These are phyloP conservation scores for Phortica variegata DNA, from an alignment of 1,140 invertebrate species.

Conservation along the genomic window DNA sequence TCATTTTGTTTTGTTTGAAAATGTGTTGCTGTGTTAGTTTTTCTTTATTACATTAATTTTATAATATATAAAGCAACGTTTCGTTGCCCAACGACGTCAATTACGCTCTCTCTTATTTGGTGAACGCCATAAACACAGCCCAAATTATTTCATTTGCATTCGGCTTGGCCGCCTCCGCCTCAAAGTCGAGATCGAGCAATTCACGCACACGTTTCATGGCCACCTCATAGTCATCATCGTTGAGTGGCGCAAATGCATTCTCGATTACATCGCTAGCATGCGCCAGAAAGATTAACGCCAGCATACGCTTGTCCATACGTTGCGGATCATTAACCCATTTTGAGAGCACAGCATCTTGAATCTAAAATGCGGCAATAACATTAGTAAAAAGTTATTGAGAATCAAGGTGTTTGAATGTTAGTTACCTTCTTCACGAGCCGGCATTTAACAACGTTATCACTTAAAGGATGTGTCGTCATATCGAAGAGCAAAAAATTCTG, in stretches of 20 bases:
- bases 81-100: too few species aligned
- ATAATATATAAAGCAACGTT: too few species aligned
- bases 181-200: slow-evolving; percentile 94
- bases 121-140: slow-evolving; percentile 98
- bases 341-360: slow-evolving; percentile 94
- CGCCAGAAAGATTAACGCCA: slow-evolving; percentile 91
- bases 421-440: slow-evolving; percentile 93
- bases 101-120: slow-evolving; percentile 71
- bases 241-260: slow-evolving; percentile 98
- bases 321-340: slow-evolving; percentile 98
- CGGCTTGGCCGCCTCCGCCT: slow-evolving; percentile 85
- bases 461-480: slow-evolving; percentile 99
- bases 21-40: too few species aligned
- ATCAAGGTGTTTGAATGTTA: not conserved
- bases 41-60: too few species aligned
- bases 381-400: not conserved
- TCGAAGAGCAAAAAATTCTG: slow-evolving; percentile 99
- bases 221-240: slow-evolving; percentile 98
- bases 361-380: slow-evolving; percentile 59
- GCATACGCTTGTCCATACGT: slow-evolving; percentile 91
- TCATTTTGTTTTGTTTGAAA: too few species aligned
- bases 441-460: slow-evolving; percentile 93
- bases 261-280: slow-evolving; percentile 98
- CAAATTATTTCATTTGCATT: slow-evolving; percentile 92
- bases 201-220: slow-evolving; percentile 96